Evolutionary conservation across 2,113 vertebrate species (phyloP).

Genomic region (Dicerorhinus sumatrensis): DNA sequence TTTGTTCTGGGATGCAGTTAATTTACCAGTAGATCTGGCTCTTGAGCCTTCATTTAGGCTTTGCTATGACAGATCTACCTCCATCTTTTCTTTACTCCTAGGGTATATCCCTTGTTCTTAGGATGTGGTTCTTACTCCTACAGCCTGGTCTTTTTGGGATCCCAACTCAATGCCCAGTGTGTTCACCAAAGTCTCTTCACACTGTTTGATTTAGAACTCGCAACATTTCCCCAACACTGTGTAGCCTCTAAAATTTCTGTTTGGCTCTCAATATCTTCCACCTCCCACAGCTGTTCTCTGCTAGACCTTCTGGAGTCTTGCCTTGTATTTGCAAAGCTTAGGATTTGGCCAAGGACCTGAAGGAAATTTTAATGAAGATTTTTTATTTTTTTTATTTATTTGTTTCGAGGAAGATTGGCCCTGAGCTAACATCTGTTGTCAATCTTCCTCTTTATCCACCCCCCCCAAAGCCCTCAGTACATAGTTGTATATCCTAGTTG

Average conservation of each 20-base stretch:
- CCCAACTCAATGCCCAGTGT: background rate
- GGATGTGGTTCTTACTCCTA: background rate
- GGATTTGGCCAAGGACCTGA: background rate
- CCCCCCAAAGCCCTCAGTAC: too few relatives aligned
- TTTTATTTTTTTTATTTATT: background rate
- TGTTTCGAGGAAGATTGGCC: too few relatives aligned
- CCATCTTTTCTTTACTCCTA: background rate
- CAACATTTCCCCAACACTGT: background rate
- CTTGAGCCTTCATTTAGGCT: background rate
- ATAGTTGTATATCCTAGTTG: too few relatives aligned
- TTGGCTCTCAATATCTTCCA: background rate
- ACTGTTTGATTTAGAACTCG: background rate
- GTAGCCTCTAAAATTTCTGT: background rate
- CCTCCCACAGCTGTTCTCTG: background rate
- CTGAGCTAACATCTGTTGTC: too few relatives aligned
- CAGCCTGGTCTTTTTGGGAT: background rate
- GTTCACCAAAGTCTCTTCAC: background rate
- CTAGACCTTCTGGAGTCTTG: background rate
- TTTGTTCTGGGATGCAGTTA: background rate
- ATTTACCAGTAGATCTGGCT: background rate
- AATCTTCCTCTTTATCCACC: too few relatives aligned
- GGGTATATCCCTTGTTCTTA: background rate
- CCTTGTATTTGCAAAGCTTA: background rate
- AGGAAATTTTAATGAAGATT: slow-evolving; percentile 8
- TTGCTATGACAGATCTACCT: background rate